Evolutionary conservation across 2,797 vertebrate genomes (phyloP), one percentile per base, ranked within the genome.

Genomic region (Paedocypris micromegethes): DNA sequence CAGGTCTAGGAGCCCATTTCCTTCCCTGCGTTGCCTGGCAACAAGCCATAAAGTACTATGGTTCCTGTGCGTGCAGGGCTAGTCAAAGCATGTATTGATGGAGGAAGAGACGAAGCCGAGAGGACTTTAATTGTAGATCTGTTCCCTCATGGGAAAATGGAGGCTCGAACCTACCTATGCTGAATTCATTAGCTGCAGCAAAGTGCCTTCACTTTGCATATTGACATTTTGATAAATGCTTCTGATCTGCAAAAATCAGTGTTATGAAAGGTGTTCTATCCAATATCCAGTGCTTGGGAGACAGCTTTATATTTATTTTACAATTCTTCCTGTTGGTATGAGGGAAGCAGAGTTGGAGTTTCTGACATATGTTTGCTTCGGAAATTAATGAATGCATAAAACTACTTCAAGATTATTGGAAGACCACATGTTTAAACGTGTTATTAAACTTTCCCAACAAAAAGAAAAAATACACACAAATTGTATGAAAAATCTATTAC

Each of bases 11-110:
- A 68, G 55, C 64, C 71, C 66, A 79, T 75, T 83, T 80, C 53
- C 72, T 70, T 65, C 77, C 66, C 68, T 70, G 41, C 58, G 75
- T 79, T 72, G 74, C 77, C 66, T 79, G 77, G 79, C 84, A 83
- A 87, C 75, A 51, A 44, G 60, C 66, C 64, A 62, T 66, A 67
- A 70, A 58, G 58, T 75, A 75, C 38, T 5, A 55, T 56, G 44
- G 45, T 68, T 60, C 39, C 52, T 44, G 37, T 37, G 42, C 9
- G 42, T 64, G 59, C 39, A 5, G 53, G 70, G 74, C 64, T 38
- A 48, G 50, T 64, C 76, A 58, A 51, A 41, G 60, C 53, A 59
- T 49, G 59, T 74, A 66, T 77, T 73, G 72, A 72, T 67, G 45
- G 51, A 66, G 47, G 64, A 66, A 43, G 46, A 63, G 70, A 68